phyloP scores from a whole-genome alignment of 2,797 vertebrate species.

The Chromobotia macracanthus region DNA sequence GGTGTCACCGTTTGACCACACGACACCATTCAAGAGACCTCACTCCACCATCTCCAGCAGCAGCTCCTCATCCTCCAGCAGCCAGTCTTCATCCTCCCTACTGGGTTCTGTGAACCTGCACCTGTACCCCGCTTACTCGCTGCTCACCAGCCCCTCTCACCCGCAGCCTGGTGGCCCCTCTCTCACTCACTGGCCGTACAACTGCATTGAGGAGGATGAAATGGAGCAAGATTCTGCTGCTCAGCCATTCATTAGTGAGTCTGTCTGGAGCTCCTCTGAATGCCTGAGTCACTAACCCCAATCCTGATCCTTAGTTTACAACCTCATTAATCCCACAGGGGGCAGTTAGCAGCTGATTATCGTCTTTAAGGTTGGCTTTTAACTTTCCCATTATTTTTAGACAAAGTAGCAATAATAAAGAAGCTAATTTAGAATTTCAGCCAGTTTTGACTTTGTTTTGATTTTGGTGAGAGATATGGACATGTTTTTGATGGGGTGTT shows the following conservation, averaged over 20 bases:
- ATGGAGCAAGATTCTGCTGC: constrained; percentile 78
- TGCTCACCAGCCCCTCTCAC: constrained; percentile 66
- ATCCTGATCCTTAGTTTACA: too few species aligned
- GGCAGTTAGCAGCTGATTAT: too few species aligned
- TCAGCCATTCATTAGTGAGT: constrained; percentile 75
- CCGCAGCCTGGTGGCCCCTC: constrained; percentile 64
- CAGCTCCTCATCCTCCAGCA: constrained; percentile 86
- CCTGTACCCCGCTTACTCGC: constrained; percentile 69
- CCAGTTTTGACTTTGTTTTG: too few species aligned
- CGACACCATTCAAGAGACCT: constrained; percentile 79
- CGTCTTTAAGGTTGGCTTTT: too few species aligned
- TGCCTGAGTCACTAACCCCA: too few species aligned
- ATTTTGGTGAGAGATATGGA: too few species aligned
- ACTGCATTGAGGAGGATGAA: constrained; percentile 85
- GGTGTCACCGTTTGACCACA: constrained; percentile 75
- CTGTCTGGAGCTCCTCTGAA: neutral
- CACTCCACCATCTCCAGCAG: constrained; percentile 87
- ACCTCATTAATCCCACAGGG: too few species aligned
- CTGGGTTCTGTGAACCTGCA: constrained; percentile 81
- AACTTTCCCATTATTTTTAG: too few species aligned
- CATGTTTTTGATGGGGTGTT: too few species aligned
- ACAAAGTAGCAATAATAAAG: too few species aligned
- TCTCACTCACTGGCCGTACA: constrained; percentile 78
- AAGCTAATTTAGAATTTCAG: too few species aligned
- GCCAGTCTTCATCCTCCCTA: constrained; percentile 83